Base-by-base conservation (phyloP, 2,888 invertebrate species). In the Emmelina monodactyla region DNA sequence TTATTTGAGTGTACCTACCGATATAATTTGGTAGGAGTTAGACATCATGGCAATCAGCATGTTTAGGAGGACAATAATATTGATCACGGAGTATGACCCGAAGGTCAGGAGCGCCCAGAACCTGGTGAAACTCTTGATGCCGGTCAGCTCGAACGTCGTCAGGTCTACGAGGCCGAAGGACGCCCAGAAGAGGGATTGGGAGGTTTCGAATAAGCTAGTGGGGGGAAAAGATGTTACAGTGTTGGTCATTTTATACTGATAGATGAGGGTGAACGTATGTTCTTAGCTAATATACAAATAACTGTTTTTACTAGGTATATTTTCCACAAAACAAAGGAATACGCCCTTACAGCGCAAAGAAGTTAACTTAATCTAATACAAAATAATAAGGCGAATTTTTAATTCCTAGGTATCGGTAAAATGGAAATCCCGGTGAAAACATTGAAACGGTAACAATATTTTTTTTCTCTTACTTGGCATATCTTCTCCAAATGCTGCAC, bases 41-140 rank as follows among this genome's bases (percentile, higher is more conserved):
- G 95, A 96, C 97, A 98, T 97, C 98, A 98, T 98, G 57, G 98
- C 98, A 62, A 98, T 97, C 28, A 98, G 86, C 89, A 98, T 94
- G 73, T 98, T 98, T 42, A 98, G 85, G 15, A 98, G 83, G 1
- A 98, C 97, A 50, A 98, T 95, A 44, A 98, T 91, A 64, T 97
- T 96, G 69, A 98, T 97, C 42, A 94, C 95, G 37, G 95, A 95
- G 73, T 98, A 98, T 3, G 93, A 94, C 28, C 98, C 98, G 62
- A 98, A 98, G 89, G 98, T 97, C 3, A 97, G 85, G 35, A 97
- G 84, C 0, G 96, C 96, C 97, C 91, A 98, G 80, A 94, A 98
- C 55, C 94, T 86, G 0, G 98, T 97, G 67, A 96, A 96, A 50
- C 91, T 91, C 72, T 97, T 97, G 55, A 95, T 94, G 41, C 97